These are phyloP conservation scores for Struthidea cinerea DNA, from an alignment of 2,113 vertebrate species.

Conservation along the genomic window DNA sequence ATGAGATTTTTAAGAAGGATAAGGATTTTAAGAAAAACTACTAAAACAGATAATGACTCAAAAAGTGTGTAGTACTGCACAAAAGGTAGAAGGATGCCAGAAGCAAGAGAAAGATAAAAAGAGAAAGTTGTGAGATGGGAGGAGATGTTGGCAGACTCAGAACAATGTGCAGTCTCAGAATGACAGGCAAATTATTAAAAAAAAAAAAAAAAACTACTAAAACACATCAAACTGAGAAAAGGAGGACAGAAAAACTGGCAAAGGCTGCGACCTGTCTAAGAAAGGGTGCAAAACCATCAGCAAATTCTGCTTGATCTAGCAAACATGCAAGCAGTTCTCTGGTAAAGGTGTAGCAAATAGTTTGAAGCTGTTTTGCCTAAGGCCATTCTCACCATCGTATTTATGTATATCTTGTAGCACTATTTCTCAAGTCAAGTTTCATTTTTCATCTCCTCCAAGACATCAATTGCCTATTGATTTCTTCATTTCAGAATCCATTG, in stretches of 20 bases:
- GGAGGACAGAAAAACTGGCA: not conserved
- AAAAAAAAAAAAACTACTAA: not conserved
- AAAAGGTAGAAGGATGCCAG: constrained; percentile 5
- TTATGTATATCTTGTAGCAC: not conserved
- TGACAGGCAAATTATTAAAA: not conserved
- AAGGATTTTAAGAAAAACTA: not conserved
- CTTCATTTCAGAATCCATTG: not conserved
- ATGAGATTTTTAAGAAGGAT: not conserved
- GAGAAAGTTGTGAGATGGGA: not conserved
- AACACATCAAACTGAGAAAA: not conserved
- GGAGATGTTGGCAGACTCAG: not conserved
- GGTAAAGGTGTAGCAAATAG: not conserved
- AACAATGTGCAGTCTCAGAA: not conserved
- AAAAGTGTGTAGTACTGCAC: not conserved
- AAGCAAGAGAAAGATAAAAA: constrained; percentile 10
- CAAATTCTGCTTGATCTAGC: not conserved
- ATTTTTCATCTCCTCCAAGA: not conserved
- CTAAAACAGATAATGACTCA: not conserved
- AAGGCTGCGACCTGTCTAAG: not conserved
- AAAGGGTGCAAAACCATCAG: not conserved
- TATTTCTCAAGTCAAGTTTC: not conserved
- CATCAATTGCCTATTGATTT: not conserved
- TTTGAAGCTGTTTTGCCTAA: not conserved
- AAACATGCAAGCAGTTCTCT: not conserved
- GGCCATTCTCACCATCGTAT: not conserved